Evolutionary conservation across 2,113 vertebrate genomes (phyloP), one percentile per base, ranked within the genome.

Genomic region (Engraulis encrasicolus): DNA sequence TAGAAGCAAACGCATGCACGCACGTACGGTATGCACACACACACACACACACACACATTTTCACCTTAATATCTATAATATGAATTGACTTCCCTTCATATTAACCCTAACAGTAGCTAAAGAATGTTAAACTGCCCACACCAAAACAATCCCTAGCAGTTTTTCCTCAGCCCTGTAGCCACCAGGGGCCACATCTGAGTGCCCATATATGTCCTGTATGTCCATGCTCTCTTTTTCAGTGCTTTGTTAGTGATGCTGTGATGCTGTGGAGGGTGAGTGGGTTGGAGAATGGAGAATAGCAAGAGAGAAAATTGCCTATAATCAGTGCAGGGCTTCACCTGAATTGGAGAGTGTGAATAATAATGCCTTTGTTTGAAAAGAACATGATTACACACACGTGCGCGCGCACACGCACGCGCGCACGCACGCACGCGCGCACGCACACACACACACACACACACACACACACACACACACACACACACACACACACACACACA

Each of bases 221-320:
- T 61, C 4, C 6, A 34, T 27, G 6, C 74, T 23, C 20, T 78
- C 49, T 6, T 52, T n/a, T 34, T 19, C 36, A 45, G 58, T 11
- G 50, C 49, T 81, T 9, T 66, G 58, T 2, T 66, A 66, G 58
- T 66, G 58, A 66, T 66, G 58, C 58, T 14, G 58, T 31, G 58
- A 66, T 66, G n/a, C n/a, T n/a, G n/a, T n/a, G 6, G 58, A 66
- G 58, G 27, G n/a, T 66, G 11, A 38, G 36, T 74, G 81, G 58
- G 58, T 71, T 31, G 58, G 58, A 31, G 31, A 66, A 66, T 66
- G 58, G 5, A 66, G 31, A 66, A 31, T 66, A 23, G 58, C 45
- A 66, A 82, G 23, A 82, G 37, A 81, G 80, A 38, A 81, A 81
- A 81, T 66, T 81, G 80, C 61, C 61, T 82, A 31, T 82, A 74